These are phyloP conservation scores for Cactoblastis cactorum DNA, from an alignment of 2,888 invertebrate species.

Conservation along the genomic window DNA sequence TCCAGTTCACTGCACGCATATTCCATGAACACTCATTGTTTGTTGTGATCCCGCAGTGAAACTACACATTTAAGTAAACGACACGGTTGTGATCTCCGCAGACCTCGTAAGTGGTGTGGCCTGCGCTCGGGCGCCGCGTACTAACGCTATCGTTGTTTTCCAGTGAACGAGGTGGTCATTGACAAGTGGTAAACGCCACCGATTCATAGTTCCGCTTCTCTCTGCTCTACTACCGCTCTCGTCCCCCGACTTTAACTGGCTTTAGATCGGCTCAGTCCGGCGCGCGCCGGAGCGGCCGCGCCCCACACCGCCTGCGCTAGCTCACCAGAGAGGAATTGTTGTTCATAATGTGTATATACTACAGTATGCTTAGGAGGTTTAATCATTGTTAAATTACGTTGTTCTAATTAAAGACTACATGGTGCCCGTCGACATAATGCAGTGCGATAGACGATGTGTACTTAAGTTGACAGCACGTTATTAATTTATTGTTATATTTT, in stretches of 20 bases:
- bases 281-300: constrained; percentile 25
- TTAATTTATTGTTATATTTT: constrained; percentile 78
- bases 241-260: constrained; percentile 58
- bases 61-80: constrained; percentile 69
- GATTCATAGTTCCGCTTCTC: constrained; percentile 72
- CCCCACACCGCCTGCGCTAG: constrained; percentile 49
- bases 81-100: constrained; percentile 74
- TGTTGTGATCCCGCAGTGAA: constrained; percentile 79
- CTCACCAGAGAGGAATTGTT: constrained; percentile 67
- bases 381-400: constrained; percentile 76
- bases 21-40: constrained; percentile 78
- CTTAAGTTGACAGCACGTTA: constrained; percentile 77
- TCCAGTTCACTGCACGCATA: constrained; percentile 65
- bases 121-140: constrained; percentile 54
- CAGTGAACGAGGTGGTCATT: constrained; percentile 86
- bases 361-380: constrained; percentile 78
- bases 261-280: constrained; percentile 42
- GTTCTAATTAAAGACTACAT: constrained; percentile 78
- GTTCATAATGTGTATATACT: constrained; percentile 79
- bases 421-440: constrained; percentile 76
- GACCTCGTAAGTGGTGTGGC: constrained; percentile 68
- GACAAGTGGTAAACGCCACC: constrained; percentile 83
- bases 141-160: constrained; percentile 77
- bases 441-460: constrained; percentile 77
- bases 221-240: constrained; percentile 69